Percentiles rank a stretch among this genome's conserved stretches.
Conservation (phyloP, 2,797 vertebrate species). For the Centroberyx gerrardi region DNA sequence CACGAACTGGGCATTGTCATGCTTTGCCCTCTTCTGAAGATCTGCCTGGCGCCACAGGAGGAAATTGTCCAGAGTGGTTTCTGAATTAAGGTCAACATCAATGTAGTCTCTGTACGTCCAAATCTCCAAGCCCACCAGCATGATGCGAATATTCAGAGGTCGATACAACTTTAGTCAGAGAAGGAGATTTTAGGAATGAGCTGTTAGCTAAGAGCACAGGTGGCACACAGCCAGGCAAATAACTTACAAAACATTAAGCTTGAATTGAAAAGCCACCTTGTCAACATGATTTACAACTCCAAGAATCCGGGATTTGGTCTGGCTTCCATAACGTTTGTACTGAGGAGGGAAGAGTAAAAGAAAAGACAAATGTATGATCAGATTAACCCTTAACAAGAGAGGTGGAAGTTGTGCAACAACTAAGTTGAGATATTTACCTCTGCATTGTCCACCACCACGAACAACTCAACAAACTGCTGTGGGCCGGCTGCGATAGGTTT, state of each 20-base stretch:
- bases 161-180: slow-evolving; percentile 88
- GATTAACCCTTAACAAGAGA: neutral
- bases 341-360: slow-evolving; percentile 28
- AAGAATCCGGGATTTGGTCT: slow-evolving; percentile 84
- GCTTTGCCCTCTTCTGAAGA: slow-evolving; percentile 79
- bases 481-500: slow-evolving; percentile 43
- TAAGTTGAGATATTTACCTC: slow-evolving; percentile 83
- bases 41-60: slow-evolving; percentile 86
- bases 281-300: slow-evolving; percentile 91
- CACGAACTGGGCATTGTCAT: slow-evolving; percentile 93
- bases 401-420: neutral
- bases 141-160: slow-evolving; percentile 86
- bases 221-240: neutral
- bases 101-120: slow-evolving; percentile 88
- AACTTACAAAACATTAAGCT: neutral
- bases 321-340: slow-evolving; percentile 58
- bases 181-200: neutral
- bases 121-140: slow-evolving; percentile 93
- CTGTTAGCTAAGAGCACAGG: neutral
- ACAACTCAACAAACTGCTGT: slow-evolving; percentile 89
- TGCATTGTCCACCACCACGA: slow-evolving; percentile 88
- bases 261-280: slow-evolving; percentile 81
- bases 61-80: slow-evolving; percentile 88
- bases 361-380: neutral
- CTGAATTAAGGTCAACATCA: slow-evolving; percentile 71